Conservation (phyloP, 2,888 invertebrate genomes). For the Lasioglossum calceatum region DNA sequence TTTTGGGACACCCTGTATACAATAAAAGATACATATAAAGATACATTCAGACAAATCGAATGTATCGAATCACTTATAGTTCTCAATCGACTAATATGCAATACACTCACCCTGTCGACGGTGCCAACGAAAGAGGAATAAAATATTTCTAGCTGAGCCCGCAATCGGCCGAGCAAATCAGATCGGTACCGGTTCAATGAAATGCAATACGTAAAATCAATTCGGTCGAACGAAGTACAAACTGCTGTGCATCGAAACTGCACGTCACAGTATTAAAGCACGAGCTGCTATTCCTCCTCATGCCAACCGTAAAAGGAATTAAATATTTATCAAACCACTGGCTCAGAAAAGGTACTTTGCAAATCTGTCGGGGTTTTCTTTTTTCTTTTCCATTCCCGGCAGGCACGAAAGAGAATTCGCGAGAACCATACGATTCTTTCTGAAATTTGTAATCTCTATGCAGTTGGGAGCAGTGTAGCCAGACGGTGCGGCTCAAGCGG, state of each 20-base stretch:
- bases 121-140: neutral
- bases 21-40: neutral
- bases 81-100: neutral
- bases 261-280: neutral
- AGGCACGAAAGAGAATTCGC: neutral
- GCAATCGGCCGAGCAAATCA: neutral
- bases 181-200: neutral
- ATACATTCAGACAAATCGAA: neutral
- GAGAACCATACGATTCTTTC: neutral
- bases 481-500: too few relatives aligned
- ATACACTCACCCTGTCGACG: neutral
- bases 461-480: too few relatives aligned
- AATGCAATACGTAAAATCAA: neutral
- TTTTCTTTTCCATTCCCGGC: neutral
- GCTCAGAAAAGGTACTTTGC: neutral
- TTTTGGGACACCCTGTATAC: too few relatives aligned
- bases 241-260: neutral
- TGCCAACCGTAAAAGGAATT: neutral
- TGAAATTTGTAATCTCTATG: neutral
- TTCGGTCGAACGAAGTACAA: neutral
- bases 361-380: neutral
- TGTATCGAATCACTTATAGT: neutral
- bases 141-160: neutral
- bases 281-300: neutral
- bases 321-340: slow-evolving; percentile 5